These are phyloP conservation scores for Hypselothyrea guttata DNA, from an alignment of 2,888 invertebrate genomes.

Conservation along the genomic window DNA sequence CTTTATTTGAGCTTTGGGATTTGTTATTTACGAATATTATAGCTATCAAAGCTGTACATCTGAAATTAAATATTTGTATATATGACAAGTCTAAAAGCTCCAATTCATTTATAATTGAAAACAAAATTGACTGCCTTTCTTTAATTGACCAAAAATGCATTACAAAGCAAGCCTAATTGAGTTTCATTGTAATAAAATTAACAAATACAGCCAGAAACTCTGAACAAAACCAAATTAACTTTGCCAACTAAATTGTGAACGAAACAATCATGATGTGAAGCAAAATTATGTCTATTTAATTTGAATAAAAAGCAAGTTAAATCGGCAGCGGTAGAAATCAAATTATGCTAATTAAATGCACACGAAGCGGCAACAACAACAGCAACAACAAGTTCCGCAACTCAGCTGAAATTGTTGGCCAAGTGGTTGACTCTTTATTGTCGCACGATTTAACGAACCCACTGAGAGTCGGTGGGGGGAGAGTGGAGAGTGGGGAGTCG, in stretches of 20 bases:
- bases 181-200: too few species aligned
- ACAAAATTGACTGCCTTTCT: too few species aligned
- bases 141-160: too few species aligned
- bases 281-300: constrained; percentile 51
- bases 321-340: constrained; percentile 39
- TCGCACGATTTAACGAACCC: constrained; percentile 59
- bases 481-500: not conserved
- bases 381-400: too few species aligned
- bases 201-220: too few species aligned
- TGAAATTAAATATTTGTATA: too few species aligned
- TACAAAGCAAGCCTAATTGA: too few species aligned
- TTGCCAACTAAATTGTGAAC: not conserved
- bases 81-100: too few species aligned
- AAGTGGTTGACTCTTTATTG: constrained; percentile 64
- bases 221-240: not conserved
- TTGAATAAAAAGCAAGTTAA: constrained; percentile 35
- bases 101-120: too few species aligned
- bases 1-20: too few species aligned
- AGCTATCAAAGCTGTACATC: too few species aligned
- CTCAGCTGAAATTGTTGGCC: constrained; percentile 49
- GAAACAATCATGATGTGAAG: constrained; percentile 17
- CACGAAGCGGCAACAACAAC: constrained; percentile 33
- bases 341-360: constrained; percentile 73
- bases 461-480: not conserved
- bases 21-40: too few species aligned